Percentiles rank a stretch among this genome's conserved stretches.
Evolutionary conservation across 2,113 vertebrate genomes (phyloP).

Genomic region (Brienomyrus brachyistius): DNA sequence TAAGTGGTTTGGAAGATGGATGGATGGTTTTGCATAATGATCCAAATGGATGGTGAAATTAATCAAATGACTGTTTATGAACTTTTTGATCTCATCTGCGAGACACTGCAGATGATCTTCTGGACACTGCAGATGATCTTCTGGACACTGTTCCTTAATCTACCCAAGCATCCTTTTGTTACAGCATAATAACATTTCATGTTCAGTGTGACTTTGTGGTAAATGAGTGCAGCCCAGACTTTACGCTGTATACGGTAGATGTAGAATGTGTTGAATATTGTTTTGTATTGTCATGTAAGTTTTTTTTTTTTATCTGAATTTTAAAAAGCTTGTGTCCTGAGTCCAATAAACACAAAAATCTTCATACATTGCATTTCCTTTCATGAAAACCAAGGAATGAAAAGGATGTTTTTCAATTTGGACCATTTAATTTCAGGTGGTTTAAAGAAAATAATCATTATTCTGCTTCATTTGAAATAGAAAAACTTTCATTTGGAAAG

Average conservation of each 20-base stretch:
- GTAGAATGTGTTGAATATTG: neutral
- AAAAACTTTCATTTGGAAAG: neutral
- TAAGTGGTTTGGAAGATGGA: too few relatives aligned
- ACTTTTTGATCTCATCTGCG: neutral
- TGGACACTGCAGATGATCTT: neutral
- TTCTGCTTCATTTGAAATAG: neutral
- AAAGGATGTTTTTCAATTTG: conserved; percentile 8
- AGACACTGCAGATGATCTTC: neutral
- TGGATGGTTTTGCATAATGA: neutral
- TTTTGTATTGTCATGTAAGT: too few relatives aligned
- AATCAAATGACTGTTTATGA: neutral
- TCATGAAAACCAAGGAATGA: neutral
- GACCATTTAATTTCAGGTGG: neutral
- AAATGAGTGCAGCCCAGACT: neutral
- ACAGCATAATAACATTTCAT: neutral
- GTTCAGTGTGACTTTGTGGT: neutral
- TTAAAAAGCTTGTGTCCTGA: neutral
- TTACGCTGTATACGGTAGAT: neutral
- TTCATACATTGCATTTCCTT: neutral
- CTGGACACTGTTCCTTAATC: neutral
- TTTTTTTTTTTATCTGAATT: neutral
- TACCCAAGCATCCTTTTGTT: neutral
- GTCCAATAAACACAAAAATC: neutral
- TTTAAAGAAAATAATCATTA: conserved; percentile 6
- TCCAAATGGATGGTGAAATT: neutral